Evolutionary conservation across 2,888 invertebrate genomes (phyloP), one percentile per base, ranked within the genome.

Genomic region (Phyllotreta cruciferae): DNA sequence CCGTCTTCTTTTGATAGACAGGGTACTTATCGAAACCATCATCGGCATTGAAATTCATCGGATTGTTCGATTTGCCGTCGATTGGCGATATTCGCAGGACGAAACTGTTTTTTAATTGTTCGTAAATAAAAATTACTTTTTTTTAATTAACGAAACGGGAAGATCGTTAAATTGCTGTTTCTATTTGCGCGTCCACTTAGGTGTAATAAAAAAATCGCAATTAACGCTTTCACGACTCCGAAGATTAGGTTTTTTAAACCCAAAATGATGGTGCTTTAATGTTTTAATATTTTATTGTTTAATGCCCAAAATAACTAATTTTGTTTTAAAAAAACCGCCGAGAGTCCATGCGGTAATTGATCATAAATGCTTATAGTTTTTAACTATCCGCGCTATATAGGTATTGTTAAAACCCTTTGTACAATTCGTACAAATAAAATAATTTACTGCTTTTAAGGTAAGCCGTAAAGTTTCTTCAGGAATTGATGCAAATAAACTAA

Each of bases 1-100:
- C 73, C 67, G 71, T 69, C 71, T 69, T 24, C 68, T 66, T 66
- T 64, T 73, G 74, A 74, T 71, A 71, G 67, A 72, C 72, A 67
- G 68, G 68, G 67, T 62, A 64, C 64, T 66, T 63, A 66, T 64
- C 64, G 49, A 53, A 54, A 61, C 52, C 54, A 63, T 24, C 24
- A 24, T 65, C 60, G 56, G 57, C 62, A 65, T 61, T 54, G 60
- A 63, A 66, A 67, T 63, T 62, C 65, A 58, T 67, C 56, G 60
- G 42, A 67, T 63, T 66, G 66, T 66, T 65, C 49, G 56, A 55
- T 60, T 36, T 24, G 24, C 24, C 24, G 24, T 24, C 24, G 24
- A 24, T 24, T 24, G 24, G 24, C 24, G 2, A 24, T 3, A 24
- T 24, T 24, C 24, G 24, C 24, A n/a, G 24, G 24, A 24, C 24